Evolutionary conservation across 2,797 vertebrate species (phyloP).

Genomic region (Sebastes diploproa): DNA sequence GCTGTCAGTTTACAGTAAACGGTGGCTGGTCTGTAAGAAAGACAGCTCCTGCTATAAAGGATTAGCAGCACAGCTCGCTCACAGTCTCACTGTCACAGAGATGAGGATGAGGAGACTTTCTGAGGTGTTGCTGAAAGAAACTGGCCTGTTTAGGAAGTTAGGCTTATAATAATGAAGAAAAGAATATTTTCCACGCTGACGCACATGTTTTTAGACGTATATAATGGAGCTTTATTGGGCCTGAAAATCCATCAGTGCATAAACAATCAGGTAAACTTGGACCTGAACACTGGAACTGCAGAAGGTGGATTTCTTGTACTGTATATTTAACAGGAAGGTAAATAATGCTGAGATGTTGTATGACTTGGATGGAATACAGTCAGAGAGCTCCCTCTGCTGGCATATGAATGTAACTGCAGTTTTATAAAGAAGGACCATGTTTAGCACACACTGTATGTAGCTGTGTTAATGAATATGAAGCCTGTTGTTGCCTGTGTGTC

Average conservation of each 20-base stretch:
- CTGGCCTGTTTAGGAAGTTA: neutral
- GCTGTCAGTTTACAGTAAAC: conserved; percentile 52
- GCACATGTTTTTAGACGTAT: neutral
- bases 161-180: neutral
- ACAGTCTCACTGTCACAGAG: neutral
- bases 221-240: neutral
- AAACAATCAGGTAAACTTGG: neutral
- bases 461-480: neutral
- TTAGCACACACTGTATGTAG: neutral
- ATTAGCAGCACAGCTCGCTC: neutral
- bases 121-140: neutral
- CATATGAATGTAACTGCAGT: neutral
- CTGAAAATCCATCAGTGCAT: neutral
- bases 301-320: neutral
- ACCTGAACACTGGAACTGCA: neutral
- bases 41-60: conserved; percentile 13
- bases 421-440: neutral
- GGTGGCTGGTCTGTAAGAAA: conserved; percentile 2
- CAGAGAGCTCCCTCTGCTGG: conserved; percentile 42
- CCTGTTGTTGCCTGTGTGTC: neutral
- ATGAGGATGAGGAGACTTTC: neutral
- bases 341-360: neutral
- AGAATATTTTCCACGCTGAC: neutral
- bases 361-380: neutral
- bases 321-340: too few species aligned